Evolutionary conservation across 2,888 invertebrate genomes (phyloP).

Genomic region (Frankliniella intonsa): DNA sequence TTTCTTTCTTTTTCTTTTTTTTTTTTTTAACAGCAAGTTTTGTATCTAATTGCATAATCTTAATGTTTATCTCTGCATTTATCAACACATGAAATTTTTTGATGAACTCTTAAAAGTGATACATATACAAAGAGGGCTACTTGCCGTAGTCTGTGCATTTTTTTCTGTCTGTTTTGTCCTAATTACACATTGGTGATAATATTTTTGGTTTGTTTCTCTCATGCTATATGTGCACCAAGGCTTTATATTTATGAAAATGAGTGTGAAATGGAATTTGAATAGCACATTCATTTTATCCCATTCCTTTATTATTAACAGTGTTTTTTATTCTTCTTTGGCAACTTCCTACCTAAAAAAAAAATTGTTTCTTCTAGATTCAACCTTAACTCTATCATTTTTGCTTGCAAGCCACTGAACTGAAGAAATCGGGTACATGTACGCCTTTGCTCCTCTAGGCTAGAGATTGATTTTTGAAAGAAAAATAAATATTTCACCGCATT

Average conservation of each 20-base stretch:
- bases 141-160: no score
- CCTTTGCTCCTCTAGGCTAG: no score
- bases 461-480: no score
- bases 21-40: not conserved
- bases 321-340: not conserved
- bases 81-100: not conserved
- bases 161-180: no score
- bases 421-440: no score
- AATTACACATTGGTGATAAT: no score
- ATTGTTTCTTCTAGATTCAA: not conserved
- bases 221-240: no score
- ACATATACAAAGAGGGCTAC: no score
- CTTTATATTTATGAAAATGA: no score
- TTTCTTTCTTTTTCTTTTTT: no score
- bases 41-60: not conserved
- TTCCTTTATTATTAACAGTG: not conserved
- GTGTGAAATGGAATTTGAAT: not conserved
- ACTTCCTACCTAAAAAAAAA: not conserved
- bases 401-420: not conserved
- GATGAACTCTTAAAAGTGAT: not conserved
- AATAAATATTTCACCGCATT: no score
- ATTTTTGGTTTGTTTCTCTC: no score
- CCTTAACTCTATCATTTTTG: not conserved
- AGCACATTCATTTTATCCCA: not conserved
- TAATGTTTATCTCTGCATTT: not conserved